Conservation (phyloP, 2,797 vertebrate genomes). For the Coccyzus lansbergi region DNA sequence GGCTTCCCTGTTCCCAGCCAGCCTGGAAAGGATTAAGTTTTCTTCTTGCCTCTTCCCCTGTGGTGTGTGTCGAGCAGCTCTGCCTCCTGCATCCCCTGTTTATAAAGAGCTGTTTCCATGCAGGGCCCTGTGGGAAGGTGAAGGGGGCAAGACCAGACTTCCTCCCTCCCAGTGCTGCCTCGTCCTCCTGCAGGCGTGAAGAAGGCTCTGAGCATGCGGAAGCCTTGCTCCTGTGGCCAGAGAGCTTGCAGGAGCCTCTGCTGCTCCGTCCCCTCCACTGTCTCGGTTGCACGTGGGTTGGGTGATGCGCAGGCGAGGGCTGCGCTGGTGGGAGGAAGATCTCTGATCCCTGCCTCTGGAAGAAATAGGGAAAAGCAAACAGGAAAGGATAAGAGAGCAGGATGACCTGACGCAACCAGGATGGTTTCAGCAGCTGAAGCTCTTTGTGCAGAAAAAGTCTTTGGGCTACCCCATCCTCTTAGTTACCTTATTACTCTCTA, state of each 20-base stretch:
- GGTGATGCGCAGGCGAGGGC: not conserved
- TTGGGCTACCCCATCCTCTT: not conserved
- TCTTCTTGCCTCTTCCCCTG: not conserved
- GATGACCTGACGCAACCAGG: not conserved
- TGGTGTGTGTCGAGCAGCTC: not conserved
- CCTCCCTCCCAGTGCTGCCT: fast-evolving
- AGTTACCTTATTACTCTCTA: too few species aligned
- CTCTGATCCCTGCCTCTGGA: not conserved
- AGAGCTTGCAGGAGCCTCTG: not conserved
- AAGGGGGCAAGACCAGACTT: not conserved
- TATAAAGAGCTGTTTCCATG: not conserved
- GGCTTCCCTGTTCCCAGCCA: not conserved
- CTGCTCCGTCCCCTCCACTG: not conserved
- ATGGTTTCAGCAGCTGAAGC: not conserved
- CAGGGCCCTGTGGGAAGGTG: not conserved
- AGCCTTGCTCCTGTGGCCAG: not conserved
- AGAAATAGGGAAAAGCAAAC: not conserved
- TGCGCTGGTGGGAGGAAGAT: not conserved
- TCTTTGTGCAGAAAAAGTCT: not conserved
- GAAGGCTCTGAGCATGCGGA: not conserved
- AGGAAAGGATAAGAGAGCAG: not conserved
- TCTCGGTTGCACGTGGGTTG: not conserved
- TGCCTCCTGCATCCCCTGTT: not conserved
- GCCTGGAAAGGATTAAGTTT: not conserved
- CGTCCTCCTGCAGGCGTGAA: fast-evolving